These are phyloP conservation scores for Balanococcus diminutus DNA, from an alignment of 2,888 invertebrate species.

Conservation along the genomic window DNA sequence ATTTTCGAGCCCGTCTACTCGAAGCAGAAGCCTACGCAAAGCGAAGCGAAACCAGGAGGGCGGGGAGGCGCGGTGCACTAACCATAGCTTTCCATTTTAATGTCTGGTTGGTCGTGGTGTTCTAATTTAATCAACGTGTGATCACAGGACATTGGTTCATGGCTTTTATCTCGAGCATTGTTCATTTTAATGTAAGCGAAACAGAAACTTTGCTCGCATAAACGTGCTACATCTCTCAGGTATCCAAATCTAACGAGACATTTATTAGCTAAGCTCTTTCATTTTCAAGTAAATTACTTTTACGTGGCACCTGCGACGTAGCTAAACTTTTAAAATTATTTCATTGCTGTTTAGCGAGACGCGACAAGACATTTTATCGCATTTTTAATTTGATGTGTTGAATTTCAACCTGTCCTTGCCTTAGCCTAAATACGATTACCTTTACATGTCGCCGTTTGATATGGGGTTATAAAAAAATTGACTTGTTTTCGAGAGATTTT, in stretches of 20 bases:
- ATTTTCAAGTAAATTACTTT: neutral
- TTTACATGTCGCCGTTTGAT: too few species aligned
- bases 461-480: too few species aligned
- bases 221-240: neutral
- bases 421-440: too few species aligned
- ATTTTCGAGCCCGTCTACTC: neutral
- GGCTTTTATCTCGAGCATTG: constrained; percentile 19
- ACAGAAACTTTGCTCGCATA: neutral
- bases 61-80: too few species aligned
- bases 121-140: constrained; percentile 19
- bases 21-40: neutral
- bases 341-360: neutral
- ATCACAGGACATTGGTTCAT: constrained; percentile 20
- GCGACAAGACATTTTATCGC: constrained; percentile 1
- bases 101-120: neutral
- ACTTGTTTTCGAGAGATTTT: too few species aligned
- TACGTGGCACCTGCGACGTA: neutral
- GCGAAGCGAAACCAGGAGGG: too few species aligned
- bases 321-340: neutral
- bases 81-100: neutral
- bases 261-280: constrained; percentile 8
- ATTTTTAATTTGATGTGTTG: neutral
- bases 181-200: constrained; percentile 9
- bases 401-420: neutral
- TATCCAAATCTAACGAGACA: constrained; percentile 23